These are phyloP conservation scores for Magallana gigas DNA, from an alignment of 1,140 invertebrate species.

Conservation along the genomic window DNA sequence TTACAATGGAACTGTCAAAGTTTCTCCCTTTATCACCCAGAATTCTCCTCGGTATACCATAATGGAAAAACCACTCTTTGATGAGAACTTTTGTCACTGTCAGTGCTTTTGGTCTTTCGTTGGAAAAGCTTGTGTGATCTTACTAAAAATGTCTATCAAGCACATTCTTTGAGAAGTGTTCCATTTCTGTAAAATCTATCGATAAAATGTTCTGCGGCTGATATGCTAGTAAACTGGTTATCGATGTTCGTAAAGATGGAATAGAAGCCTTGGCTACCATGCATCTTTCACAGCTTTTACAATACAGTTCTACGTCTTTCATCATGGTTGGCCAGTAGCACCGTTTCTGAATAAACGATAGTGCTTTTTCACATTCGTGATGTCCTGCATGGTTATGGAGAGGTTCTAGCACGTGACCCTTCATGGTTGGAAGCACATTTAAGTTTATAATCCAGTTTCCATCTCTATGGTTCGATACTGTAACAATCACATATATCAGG, in stretches of 20 bases:
- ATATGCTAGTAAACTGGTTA: conserved; percentile 47
- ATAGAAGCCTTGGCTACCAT: conserved; percentile 41
- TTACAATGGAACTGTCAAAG: not conserved
- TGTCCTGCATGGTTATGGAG: conserved; percentile 60
- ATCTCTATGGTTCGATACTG: not conserved
- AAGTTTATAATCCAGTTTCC: not conserved
- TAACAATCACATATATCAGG: too few relatives aligned
- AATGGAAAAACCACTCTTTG: too few relatives aligned
- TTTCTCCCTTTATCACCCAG: too few relatives aligned
- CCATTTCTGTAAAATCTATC: conserved; percentile 2
- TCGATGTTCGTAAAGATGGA: conserved; percentile 36
- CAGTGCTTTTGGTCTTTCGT: conserved; percentile 28
- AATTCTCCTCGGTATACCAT: too few relatives aligned
- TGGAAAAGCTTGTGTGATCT: not conserved
- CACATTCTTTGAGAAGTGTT: conserved; percentile 46
- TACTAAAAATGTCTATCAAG: conserved; percentile 42
- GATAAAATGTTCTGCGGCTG: conserved; percentile 18
- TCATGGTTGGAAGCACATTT: not conserved
- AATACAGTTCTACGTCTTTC: conserved; percentile 39
- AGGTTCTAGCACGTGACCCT: not conserved
- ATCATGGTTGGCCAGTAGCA: conserved; percentile 48
- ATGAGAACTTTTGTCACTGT: too few relatives aligned
- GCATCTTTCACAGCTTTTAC: conserved; percentile 52
- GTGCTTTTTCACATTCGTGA: conserved; percentile 9
- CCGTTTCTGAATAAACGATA: conserved; percentile 56